Evolutionary conservation across 2,797 vertebrate genomes (phyloP).

Genomic region (Chiroxiphia lanceolata): DNA sequence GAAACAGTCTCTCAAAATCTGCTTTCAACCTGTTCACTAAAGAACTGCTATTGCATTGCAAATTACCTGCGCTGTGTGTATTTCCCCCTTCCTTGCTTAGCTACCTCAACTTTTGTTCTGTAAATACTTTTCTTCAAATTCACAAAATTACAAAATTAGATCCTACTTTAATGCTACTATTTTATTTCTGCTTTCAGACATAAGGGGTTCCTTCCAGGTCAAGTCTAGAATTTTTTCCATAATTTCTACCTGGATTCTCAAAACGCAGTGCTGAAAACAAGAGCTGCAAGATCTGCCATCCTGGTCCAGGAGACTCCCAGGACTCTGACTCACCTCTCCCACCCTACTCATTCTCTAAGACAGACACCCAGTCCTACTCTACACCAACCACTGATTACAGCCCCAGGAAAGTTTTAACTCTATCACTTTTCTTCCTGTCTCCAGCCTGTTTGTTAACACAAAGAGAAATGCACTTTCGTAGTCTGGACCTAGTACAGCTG

Average conservation of each 20-base stretch:
- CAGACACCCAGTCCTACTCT: neutral
- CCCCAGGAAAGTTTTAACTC: neutral
- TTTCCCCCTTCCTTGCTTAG: neutral
- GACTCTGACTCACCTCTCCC: neutral
- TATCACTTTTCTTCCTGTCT: fast-evolving
- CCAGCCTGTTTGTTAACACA: neutral
- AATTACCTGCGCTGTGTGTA: neutral
- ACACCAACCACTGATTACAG: neutral
- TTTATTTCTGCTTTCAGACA: neutral
- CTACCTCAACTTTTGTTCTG: neutral
- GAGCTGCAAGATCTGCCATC: neutral
- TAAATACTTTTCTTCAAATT: neutral
- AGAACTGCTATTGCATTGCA: neutral
- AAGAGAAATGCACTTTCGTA: neutral
- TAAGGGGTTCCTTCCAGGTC: neutral
- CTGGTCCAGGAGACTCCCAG: neutral
- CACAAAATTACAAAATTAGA: neutral
- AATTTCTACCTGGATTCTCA: neutral
- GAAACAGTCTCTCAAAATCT: neutral
- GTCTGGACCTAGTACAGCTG: too few species aligned
- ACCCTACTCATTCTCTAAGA: neutral
- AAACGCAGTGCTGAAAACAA: neutral
- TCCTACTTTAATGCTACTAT: neutral
- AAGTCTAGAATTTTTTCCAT: fast-evolving
- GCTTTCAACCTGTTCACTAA: neutral